Evolutionary conservation across 1,140 invertebrate genomes (phyloP).

Genomic region (Drosophila azteca): DNA sequence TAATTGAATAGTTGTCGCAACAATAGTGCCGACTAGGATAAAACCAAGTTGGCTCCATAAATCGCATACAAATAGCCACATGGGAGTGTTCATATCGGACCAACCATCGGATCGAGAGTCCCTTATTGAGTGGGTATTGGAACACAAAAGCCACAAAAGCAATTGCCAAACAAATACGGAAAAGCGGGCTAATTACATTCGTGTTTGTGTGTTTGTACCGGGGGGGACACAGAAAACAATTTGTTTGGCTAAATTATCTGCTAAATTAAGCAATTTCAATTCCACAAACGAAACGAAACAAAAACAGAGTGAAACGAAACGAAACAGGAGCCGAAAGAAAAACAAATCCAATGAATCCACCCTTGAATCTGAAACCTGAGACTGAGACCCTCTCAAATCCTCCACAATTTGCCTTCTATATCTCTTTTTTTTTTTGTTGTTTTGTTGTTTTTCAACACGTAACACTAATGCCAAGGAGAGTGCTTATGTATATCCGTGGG

Average conservation of each 20-base stretch:
- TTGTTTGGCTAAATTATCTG: conserved; percentile 60
- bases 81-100: conserved; percentile 47
- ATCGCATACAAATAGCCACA: conserved; percentile 53
- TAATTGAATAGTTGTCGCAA: conserved; percentile 54
- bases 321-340: conserved; percentile 1
- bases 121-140: conserved; percentile 10
- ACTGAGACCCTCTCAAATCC: conserved; percentile 43
- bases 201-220: conserved; percentile 10
- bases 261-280: conserved; percentile 65
- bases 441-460: neutral
- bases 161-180: conserved; percentile 54
- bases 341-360: conserved; percentile 21
- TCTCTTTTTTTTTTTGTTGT: conserved; percentile 28
- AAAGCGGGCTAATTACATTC: conserved; percentile 56
- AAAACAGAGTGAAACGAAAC: conserved; percentile 2
- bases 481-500: conserved; percentile 6
- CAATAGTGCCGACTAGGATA: conserved; percentile 43
- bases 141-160: conserved; percentile 47
- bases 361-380: conserved; percentile 1
- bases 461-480: conserved; percentile 19
- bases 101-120: neutral
- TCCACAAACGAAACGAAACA: conserved; percentile 41
- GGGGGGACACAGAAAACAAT: conserved; percentile 40
- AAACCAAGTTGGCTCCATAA: conserved; percentile 41
- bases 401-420: conserved; percentile 17